Conservation (phyloP, 2,797 vertebrate species). For the Sebastes nivosus region DNA sequence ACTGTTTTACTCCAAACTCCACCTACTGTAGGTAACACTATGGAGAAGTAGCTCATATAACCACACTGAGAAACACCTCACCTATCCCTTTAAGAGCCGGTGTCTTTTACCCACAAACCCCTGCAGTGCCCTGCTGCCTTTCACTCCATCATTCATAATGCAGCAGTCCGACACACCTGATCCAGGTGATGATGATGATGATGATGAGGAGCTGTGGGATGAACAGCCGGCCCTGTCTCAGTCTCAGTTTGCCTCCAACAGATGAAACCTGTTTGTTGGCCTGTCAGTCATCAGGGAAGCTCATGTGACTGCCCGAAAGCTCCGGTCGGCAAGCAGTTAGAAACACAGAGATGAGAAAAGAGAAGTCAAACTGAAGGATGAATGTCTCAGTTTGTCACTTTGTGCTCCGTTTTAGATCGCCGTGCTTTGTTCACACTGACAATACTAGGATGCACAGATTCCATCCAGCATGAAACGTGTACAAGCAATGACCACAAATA, state of each 20-base stretch:
- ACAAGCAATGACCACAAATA: background rate
- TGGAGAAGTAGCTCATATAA: background rate
- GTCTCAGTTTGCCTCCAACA: conserved; percentile 19
- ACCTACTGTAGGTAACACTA: too few relatives aligned
- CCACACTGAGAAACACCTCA: background rate
- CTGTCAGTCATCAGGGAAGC: background rate
- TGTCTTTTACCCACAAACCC: conserved; percentile 28
- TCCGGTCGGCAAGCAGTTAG: background rate
- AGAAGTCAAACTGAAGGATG: background rate
- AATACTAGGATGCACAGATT: background rate
- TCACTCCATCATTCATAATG: conserved; percentile 61
- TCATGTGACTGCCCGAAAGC: background rate
- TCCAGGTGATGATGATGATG: conserved; percentile 21
- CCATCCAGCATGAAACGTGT: background rate
- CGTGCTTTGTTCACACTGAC: too few relatives aligned
- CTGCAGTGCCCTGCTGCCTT: background rate
- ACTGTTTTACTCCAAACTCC: too few relatives aligned
- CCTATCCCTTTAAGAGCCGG: background rate
- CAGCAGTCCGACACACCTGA: conserved; percentile 41
- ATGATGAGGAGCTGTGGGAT: background rate
- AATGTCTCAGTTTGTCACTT: background rate
- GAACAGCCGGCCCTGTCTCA: background rate
- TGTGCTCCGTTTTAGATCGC: background rate
- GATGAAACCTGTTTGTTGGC: background rate
- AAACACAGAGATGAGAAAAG: background rate